Evolutionary conservation across 1,140 invertebrate species (phyloP).

Genomic region (Cepaea nemoralis): DNA sequence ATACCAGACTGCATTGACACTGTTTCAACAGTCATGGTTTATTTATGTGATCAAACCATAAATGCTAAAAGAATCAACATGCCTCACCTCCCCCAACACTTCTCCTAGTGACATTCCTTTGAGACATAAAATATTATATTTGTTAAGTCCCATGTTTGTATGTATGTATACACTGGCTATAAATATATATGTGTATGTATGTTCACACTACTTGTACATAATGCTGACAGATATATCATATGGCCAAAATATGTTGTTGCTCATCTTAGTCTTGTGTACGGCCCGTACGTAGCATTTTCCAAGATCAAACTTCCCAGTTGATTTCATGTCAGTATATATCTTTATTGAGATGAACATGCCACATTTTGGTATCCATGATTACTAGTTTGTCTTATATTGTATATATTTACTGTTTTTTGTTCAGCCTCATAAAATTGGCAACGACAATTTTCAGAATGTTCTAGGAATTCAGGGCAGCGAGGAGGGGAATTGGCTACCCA

Average conservation of each 20-base stretch:
- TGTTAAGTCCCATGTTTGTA: not conserved
- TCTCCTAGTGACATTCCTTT: not conserved
- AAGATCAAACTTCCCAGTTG: not conserved
- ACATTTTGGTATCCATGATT: not conserved
- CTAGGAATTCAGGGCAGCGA: no score
- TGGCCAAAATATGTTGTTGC: not conserved
- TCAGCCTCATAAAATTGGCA: no score
- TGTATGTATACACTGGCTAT: not conserved
- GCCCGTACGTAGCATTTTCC: not conserved
- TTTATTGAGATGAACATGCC: not conserved
- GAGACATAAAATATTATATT: not conserved
- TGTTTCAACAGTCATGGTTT: no score
- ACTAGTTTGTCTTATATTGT: no score
- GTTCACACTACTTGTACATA: not conserved
- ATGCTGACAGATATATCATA: not conserved
- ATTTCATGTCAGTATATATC: not conserved
- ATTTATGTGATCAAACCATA: not conserved
- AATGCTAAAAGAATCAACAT: not conserved
- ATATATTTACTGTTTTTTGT: no score
- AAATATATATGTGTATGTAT: not conserved
- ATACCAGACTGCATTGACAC: no score
- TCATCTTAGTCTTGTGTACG: not conserved
- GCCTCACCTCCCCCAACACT: not conserved
- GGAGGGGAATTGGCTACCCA: no score
- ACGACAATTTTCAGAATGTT: no score